Percentiles rank a stretch among this genome's conserved stretches.
Evolutionary conservation across 2,888 invertebrate species (phyloP).

Genomic region (Tinea trinotella): DNA sequence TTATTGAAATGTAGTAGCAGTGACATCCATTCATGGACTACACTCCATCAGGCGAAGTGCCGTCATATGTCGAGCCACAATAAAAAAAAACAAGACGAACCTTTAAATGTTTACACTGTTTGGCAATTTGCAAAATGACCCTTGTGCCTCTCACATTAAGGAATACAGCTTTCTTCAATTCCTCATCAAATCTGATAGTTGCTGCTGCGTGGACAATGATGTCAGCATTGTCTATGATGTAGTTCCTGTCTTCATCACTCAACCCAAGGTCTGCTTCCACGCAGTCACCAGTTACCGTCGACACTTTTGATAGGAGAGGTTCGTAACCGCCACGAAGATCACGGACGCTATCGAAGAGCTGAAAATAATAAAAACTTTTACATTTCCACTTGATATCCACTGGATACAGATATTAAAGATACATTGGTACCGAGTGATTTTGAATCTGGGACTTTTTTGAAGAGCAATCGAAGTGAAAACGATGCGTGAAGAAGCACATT

Average conservation of each 20-base stretch:
- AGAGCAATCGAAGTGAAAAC: too few species aligned
- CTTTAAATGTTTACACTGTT: constrained; percentile 80
- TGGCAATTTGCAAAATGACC: constrained; percentile 86
- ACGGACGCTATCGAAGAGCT: constrained; percentile 80
- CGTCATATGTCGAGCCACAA: too few species aligned
- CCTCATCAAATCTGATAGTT: constrained; percentile 87
- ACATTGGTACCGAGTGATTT: too few species aligned
- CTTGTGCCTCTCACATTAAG: constrained; percentile 95
- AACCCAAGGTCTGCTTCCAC: constrained; percentile 74
- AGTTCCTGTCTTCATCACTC: constrained; percentile 71
- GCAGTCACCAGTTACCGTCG: constrained; percentile 78
- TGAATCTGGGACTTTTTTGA: too few species aligned
- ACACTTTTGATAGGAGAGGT: constrained; percentile 69
- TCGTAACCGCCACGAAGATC: constrained; percentile 64
- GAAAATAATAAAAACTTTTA: constrained; percentile 24
- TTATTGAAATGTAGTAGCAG: too few species aligned
- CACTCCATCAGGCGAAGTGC: too few species aligned
- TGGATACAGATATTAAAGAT: too few species aligned
- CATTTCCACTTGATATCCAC: too few species aligned
- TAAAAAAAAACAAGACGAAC: too few species aligned
- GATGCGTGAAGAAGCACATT: too few species aligned
- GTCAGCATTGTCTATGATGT: constrained; percentile 74
- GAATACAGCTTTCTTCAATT: constrained; percentile 88
- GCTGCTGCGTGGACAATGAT: constrained; percentile 83
- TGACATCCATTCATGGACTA: too few species aligned